Conservation (phyloP, 2,888 invertebrate species). For the Agrenia bidenticulata region DNA sequence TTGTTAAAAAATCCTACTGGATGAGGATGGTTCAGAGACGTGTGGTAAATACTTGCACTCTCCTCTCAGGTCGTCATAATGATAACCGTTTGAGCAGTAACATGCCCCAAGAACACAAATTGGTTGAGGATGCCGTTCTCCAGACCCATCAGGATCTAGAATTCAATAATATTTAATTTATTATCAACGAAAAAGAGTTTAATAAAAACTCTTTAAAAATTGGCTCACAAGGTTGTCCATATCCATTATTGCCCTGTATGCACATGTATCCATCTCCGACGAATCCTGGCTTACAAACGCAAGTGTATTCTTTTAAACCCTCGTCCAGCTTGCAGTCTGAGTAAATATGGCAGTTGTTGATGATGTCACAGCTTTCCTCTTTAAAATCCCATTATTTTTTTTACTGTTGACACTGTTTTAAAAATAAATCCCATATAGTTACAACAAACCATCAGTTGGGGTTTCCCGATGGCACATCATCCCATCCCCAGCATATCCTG, state of each 20-base stretch:
- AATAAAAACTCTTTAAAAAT: too few species aligned
- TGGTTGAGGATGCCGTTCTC: conserved; percentile 57
- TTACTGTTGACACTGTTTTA: too few species aligned
- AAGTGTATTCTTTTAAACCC: conserved; percentile 56
- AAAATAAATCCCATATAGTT: not conserved
- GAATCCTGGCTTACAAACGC: conserved; percentile 61
- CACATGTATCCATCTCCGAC: conserved; percentile 61
- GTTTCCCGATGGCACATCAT: conserved; percentile 42
- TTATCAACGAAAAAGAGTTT: too few species aligned
- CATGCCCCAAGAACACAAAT: conserved; percentile 61
- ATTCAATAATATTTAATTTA: conserved; percentile 1
- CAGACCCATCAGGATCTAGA: conserved; percentile 55
- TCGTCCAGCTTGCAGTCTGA: conserved; percentile 65
- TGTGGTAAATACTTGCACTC: too few species aligned
- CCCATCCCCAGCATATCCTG: conserved; percentile 60
- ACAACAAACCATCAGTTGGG: conserved; percentile 16
- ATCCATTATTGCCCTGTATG: too few species aligned
- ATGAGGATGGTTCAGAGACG: not conserved
- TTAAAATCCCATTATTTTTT: not conserved
- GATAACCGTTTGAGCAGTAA: conserved; percentile 64
- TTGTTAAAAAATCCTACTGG: too few species aligned
- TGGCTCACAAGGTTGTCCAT: too few species aligned
- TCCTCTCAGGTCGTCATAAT: conserved; percentile 56
- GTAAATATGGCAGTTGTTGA: conserved; percentile 76
- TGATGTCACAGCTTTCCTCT: conserved; percentile 64